Evolutionary conservation across 2,888 invertebrate genomes (phyloP), one percentile per base, ranked within the genome.

Genomic region (Tiliacea aurago): DNA sequence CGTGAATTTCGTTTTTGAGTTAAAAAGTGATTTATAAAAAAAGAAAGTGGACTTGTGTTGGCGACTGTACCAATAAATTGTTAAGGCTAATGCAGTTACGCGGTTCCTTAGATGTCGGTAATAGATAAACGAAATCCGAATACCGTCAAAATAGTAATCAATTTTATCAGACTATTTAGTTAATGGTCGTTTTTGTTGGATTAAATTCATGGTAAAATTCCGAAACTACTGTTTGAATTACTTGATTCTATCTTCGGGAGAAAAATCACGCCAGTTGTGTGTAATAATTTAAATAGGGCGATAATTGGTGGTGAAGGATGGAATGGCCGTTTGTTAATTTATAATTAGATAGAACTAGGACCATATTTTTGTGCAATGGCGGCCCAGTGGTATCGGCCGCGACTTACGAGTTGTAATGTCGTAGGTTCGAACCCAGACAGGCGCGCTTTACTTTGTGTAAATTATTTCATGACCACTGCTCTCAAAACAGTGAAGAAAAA

Each of bases 11-110:
- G 23, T 53, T 70, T 63, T 62, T 45, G 23, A 53, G 33, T 63
- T 58, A 1, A 53, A 61, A 55, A 55, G 13, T 55, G 6, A 47
- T 59, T 45, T 28, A 28, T n/a, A 58, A 63, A 69, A n/a, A n/a
- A 80, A 58, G 66, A 72, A 84, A 80, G 51, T 64, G 0, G n/a
- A 67, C 82, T 88, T 88, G 66, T 83, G 72, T 69, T 28, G 37
- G 41, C 56, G 86, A 84, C 63, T 83, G 85, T 91, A 89, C 89
- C 73, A 86, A 90, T 91, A 90, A 91, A 90, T 91, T 87, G 87
- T 81, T 76, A 70, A 77, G 80, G 86, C 83, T 88, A 86, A 88
- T 78, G 83, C 80, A 83, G 78, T 76, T 72, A 81, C 73, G 86
- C 86, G 86, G 86, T 70, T 71, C 80, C 76, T 87, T 66, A 83